These are phyloP conservation scores for Loris lydekkerianus DNA, from an alignment of 2,797 vertebrate genomes.

Conservation along the genomic window DNA sequence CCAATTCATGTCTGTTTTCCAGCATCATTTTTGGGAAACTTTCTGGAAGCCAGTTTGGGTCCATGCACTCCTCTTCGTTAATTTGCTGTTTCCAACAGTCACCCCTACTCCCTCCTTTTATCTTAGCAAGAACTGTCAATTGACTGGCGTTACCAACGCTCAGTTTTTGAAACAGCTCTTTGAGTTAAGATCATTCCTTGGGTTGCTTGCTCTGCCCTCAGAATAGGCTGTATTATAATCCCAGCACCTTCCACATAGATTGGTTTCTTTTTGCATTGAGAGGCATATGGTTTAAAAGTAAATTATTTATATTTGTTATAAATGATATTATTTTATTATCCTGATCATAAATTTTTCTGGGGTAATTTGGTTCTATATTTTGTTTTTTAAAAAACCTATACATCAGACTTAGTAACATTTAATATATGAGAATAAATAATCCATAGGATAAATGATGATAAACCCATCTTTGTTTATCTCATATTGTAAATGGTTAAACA, in stretches of 20 bases:
- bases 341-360: not conserved
- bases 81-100: not conserved
- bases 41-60: not conserved
- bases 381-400: not conserved
- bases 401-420: not conserved
- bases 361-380: not conserved
- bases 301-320: not conserved
- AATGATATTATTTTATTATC: not conserved
- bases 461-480: not conserved
- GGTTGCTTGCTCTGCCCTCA: not conserved
- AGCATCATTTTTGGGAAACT: not conserved
- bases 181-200: not conserved
- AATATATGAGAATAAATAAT: slow-evolving; percentile 1
- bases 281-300: not conserved
- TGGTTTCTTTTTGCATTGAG: not conserved
- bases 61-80: not conserved
- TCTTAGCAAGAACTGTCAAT: not conserved
- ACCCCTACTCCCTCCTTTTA: not conserved
- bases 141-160: not conserved
- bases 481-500: not conserved
- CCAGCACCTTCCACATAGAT: not conserved
- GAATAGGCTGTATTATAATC: not conserved
- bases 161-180: not conserved
- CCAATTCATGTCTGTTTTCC: not conserved
- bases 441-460: not conserved